Evolutionary conservation across 1,140 invertebrate genomes (phyloP), one percentile per base, ranked within the genome.

Genomic region (Helicoverpa zea): DNA sequence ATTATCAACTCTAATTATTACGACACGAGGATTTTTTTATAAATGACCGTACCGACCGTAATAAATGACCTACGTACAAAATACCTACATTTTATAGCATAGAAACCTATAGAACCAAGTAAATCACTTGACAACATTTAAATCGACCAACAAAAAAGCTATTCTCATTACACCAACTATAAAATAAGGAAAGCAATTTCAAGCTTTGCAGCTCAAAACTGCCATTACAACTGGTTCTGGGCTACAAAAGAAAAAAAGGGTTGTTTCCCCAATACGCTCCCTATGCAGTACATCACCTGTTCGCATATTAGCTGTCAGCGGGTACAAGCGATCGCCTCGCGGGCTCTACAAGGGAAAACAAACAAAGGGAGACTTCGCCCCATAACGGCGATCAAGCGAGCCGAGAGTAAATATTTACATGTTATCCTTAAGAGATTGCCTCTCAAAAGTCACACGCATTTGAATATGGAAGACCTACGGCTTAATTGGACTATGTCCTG

Each of bases 221-320:
- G 59, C 30, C n/a, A 13, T 68, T 68, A 74, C 43, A 16, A n/a
- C 52, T 58, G 9, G 30, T 54, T 74, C 51, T 74, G 9, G 58
- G 54, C n/a, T 58, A 43, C 35, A 16, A 7, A 14, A 70, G 12
- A 56, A 74, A 74, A 74, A 14, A 74, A 58, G 58, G 14, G 52
- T 74, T 74, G 10, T 66, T 74, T 74, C n/a, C 70, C 70, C 54
- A 58, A 74, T 58, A 74, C 54, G 54, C 52, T 58, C 7, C 70
- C 54, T 54, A 58, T 74, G 70, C 73, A 61, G 58, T 61, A 75
- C 73, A 59, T 75, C 73, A 75, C 52, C 35, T 47, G 73, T 16
- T 30, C 58, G 73, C 73, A 75, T 75, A 75, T 75, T 75, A 75
- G 73, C 73, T 75, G 73, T 75, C 73, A 75, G 52, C 73, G 73